A percentile compares a stretch with the other conserved stretches of the same genome.
Evolutionary conservation across 2,797 vertebrate species (phyloP).

Genomic region (Pseudochromis fuscus): DNA sequence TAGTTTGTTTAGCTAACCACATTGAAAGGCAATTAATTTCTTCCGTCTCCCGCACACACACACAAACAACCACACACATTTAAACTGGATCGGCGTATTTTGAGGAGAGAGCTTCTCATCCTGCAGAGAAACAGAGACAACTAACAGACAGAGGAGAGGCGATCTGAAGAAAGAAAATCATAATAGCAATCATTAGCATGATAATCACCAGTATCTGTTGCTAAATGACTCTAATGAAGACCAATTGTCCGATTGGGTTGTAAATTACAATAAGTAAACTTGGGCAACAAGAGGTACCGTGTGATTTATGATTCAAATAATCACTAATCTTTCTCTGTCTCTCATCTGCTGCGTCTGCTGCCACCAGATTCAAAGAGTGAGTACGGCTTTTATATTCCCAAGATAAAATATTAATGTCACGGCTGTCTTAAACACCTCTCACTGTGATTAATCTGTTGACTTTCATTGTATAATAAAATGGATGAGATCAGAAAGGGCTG

Average conservation of each 20-base stretch:
- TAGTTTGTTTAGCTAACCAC: conserved; percentile 72
- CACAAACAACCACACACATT: conserved; percentile 32
- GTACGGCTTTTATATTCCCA: conserved; percentile 79
- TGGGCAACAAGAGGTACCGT: conserved; percentile 41
- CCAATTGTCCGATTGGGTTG: conserved; percentile 52
- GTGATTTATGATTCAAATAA: conserved; percentile 65
- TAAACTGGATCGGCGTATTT: conserved; percentile 48
- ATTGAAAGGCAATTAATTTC: conserved; percentile 74
- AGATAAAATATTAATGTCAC: conserved; percentile 56
- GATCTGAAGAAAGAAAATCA: conserved; percentile 27
- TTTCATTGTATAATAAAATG: conserved; percentile 49
- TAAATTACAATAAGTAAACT: conserved; percentile 56
- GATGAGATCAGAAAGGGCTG: conserved; percentile 33
- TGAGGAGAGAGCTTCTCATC: conserved; percentile 51
- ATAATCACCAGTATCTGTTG: conserved; percentile 57
- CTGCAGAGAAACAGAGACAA: conserved; percentile 54
- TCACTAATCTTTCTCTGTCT: conserved; percentile 55
- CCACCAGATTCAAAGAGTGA: conserved; percentile 99
- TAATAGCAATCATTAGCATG: conserved; percentile 45
- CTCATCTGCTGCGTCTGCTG: conserved; percentile 44
- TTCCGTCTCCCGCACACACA: conserved; percentile 35
- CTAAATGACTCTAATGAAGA: conserved; percentile 69
- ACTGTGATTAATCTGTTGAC: conserved; percentile 64
- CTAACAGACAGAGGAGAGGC: conserved; percentile 40
- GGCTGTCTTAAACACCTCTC: conserved; percentile 50